phyloP scores from a whole-genome alignment of 2,113 vertebrate genomes.

The Bos taurus region ARS-UCD2.0 NC_037341.1:70266001-70266500 shows the following conservation, averaged over 20 bases:
- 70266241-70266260: background rate
- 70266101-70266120: background rate
- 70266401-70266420: background rate
- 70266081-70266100: background rate
- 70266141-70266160: too few relatives aligned
- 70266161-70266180: background rate
- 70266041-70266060: background rate
- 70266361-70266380: background rate
- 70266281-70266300: background rate
- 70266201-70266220: background rate
- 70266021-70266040: background rate
- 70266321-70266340: background rate
- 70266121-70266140: fast-evolving
- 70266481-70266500: background rate
- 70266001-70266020: background rate
- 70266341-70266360: background rate
- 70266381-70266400: background rate
- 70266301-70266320: fast-evolving
- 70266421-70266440: background rate
- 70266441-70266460: background rate
- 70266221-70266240: background rate
- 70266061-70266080: background rate
- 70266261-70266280: background rate
- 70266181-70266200: background rate
- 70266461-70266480: background rate